Base-by-base conservation (phyloP, 2,113 vertebrate genomes). In the Brachyistius frenatus region DNA sequence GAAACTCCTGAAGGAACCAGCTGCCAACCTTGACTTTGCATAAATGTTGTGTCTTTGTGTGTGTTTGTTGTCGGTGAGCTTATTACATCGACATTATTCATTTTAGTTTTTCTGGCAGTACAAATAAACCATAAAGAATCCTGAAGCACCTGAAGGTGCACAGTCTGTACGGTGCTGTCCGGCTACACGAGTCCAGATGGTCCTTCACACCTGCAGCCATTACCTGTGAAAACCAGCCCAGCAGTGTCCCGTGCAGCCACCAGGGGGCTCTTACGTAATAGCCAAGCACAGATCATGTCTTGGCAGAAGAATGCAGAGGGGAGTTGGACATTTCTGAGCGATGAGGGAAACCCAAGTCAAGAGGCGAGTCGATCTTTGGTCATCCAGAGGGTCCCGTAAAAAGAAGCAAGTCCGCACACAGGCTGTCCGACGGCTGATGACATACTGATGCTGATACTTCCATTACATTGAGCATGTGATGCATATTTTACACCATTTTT, bases 331-430 rank as follows among this genome's bases (percentile, higher is more conserved):
- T 67, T 78, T 87, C 44, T 72, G 57, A 64, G 37, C 15, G 8
- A 56, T 56, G 69, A 72, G 57, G 83, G 81, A 89, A 90, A 86
- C 58, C 37, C n/a, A 62, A 80, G 65, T n/a, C 36, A 0, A 65
- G 32, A 15, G 55, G 49, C 4, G 9, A 36, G 35, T 75, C 16
- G 33, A 37, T 76, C 30, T 33, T 71, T 15, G 14, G 78, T 70
- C 49, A 66, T 66, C 55, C 15, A 77, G 53, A 83, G 44, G 23
- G 68, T 56, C 36, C 46, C 8, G 41, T 33, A 49, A 74, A 75
- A 89, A 71, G 36, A 79, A 73, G 47, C 39, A 61, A 52, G 78
- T 37, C 73, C 84, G 80, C 87, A 88, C 83, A 16, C 81, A 52
- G 15, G 46, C 16, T 53, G n/a, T 58, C 9, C 56, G 50, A 13